Evolutionary conservation across 2,888 invertebrate species (phyloP).

Genomic region (Drosophila subsilvestris): DNA sequence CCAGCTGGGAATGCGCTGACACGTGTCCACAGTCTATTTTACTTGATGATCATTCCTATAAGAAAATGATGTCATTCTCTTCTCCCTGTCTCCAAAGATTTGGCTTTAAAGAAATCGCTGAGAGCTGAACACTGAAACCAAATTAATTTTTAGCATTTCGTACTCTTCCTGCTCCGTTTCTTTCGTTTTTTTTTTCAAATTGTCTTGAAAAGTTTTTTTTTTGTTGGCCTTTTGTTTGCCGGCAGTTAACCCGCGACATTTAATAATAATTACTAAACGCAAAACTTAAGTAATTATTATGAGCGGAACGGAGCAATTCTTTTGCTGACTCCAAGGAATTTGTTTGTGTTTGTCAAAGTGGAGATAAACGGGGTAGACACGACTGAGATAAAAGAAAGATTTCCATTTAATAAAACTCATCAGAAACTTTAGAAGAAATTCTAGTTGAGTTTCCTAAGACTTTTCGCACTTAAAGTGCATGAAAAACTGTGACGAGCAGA

Average conservation of each 20-base stretch:
- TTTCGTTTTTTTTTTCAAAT: slow-evolving; percentile 13
- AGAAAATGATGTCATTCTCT: slow-evolving; percentile 32
- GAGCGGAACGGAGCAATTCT: slow-evolving; percentile 1
- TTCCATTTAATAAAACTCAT: no score
- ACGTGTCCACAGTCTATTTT: slow-evolving; percentile 28
- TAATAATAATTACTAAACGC: slow-evolving; percentile 39
- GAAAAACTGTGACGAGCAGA: neutral
- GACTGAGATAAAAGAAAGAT: slow-evolving; percentile 12
- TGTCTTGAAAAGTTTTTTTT: slow-evolving; percentile 23
- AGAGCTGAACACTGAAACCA: slow-evolving; percentile 5
- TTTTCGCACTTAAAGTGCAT: neutral
- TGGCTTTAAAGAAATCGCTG: slow-evolving; percentile 22
- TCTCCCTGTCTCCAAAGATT: slow-evolving; percentile 14
- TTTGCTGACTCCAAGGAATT: slow-evolving; percentile 6
- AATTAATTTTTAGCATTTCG: slow-evolving; percentile 33
- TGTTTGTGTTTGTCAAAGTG: slow-evolving; percentile 38
- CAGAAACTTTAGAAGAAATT: neutral
- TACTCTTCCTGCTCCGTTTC: slow-evolving; percentile 9
- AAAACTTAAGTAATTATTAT: slow-evolving; percentile 31
- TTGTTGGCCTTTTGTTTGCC: slow-evolving; percentile 22
- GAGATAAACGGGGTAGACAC: slow-evolving; percentile 19
- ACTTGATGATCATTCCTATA: slow-evolving; percentile 23
- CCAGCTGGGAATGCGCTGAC: slow-evolving; percentile 5
- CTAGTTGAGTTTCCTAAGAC: neutral
- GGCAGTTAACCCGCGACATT: slow-evolving; percentile 42